Conservation (phyloP, 37 sponge, comb jelly and placozoan genomes). For the Oopsacas minuta region DNA sequence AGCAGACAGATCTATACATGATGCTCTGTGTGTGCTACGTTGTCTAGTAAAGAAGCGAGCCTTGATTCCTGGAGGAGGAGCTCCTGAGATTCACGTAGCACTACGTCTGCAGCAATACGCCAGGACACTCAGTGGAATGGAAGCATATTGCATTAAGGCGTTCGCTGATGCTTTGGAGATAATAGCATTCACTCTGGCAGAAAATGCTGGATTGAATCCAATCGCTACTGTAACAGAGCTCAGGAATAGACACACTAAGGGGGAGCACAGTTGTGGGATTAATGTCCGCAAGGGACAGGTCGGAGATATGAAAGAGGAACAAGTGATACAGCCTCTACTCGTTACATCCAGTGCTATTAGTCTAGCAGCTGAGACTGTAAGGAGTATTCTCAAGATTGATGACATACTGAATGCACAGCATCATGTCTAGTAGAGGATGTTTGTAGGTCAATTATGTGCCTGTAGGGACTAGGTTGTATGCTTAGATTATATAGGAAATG, state of each 20-base stretch:
- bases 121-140: slow-evolving; percentile 82
- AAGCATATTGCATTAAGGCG: slow-evolving; percentile 78
- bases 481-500: too few species aligned
- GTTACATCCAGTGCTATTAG: slow-evolving; percentile 83
- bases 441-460: too few species aligned
- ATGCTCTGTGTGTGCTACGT: slow-evolving; percentile 94
- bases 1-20: slow-evolving; percentile 93
- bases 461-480: too few species aligned
- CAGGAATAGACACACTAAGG: slow-evolving; percentile 75
- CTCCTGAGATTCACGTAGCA: slow-evolving; percentile 91
- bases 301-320: slow-evolving; percentile 81
- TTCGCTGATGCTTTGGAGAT: slow-evolving; percentile 95
- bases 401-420: slow-evolving; percentile 67
- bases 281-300: slow-evolving; percentile 87
- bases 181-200: slow-evolving; percentile 92
- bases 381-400: slow-evolving; percentile 95
- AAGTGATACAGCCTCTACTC: slow-evolving; percentile 87
- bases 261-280: slow-evolving; percentile 81
- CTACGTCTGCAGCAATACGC: slow-evolving; percentile 71
- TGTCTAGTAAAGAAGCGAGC: slow-evolving; percentile 94
- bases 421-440: background rate
- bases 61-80: slow-evolving; percentile 93
- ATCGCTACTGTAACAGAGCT: slow-evolving; percentile 92
- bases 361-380: slow-evolving; percentile 82
- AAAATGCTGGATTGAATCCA: slow-evolving; percentile 94